A percentile compares a stretch with the other conserved stretches of the same genome.
These are phyloP conservation scores for Diaprepes abbreviatus DNA, from an alignment of 2,888 invertebrate genomes.

Conservation along the genomic window DNA sequence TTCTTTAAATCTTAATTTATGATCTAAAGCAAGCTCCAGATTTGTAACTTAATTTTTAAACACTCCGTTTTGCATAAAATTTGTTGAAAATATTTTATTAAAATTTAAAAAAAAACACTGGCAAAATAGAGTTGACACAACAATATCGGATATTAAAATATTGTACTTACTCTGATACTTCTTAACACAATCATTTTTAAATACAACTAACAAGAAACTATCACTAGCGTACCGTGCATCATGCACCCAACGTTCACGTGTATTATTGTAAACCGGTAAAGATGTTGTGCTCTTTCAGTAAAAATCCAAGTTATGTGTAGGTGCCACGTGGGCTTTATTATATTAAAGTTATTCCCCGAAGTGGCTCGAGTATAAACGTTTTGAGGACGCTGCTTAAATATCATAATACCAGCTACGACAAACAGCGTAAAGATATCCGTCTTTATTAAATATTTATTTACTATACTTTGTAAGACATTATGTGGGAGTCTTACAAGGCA, in stretches of 20 bases:
- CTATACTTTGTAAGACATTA: background rate
- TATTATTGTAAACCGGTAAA: constrained; percentile 7
- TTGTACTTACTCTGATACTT: no score
- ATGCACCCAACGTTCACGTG: background rate
- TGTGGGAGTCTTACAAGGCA: background rate
- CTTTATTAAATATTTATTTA: constrained; percentile 12
- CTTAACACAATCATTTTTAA: no score
- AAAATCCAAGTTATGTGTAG: constrained; percentile 13
- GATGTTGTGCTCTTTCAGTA: background rate
- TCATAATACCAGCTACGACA: constrained; percentile 11
- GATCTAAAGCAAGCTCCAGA: no score
- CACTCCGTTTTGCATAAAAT: no score
- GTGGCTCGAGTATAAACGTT: constrained; percentile 6
- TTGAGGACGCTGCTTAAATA: constrained; percentile 3
- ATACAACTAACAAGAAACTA: background rate
- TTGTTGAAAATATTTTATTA: no score
- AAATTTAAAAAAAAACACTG: no score
- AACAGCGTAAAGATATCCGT: constrained; percentile 9
- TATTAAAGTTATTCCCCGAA: constrained; percentile 19
- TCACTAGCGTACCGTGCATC: background rate
- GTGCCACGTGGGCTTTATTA: constrained; percentile 4
- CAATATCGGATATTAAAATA: no score
- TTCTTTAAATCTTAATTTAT: no score
- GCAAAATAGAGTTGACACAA: no score
- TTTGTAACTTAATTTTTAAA: no score